Conservation (phyloP, 2,113 vertebrate genomes). For the Cettia cetti region DNA sequence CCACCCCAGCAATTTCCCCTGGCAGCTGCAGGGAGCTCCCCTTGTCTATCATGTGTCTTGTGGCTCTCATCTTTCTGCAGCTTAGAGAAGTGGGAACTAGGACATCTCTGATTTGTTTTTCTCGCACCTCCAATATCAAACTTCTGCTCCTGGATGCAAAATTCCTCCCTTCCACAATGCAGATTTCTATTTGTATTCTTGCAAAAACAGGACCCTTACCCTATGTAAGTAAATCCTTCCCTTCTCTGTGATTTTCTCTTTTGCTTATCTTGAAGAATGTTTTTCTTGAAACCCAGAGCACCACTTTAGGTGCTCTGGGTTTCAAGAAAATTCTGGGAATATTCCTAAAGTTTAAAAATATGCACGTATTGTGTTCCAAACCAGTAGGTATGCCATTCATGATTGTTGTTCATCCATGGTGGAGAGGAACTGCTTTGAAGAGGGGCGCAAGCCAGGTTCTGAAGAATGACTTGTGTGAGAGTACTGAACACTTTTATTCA, state of each 20-base stretch:
- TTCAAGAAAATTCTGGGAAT: no score
- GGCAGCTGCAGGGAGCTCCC: neutral
- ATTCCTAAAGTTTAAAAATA: neutral
- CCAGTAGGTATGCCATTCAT: neutral
- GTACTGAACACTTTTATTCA: neutral
- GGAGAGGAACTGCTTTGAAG: neutral
- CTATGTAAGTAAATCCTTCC: neutral
- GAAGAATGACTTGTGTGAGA: neutral
- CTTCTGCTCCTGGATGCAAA: neutral
- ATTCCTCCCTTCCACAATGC: neutral
- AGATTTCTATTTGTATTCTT: neutral
- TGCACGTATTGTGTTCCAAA: neutral
- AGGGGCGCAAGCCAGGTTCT: neutral
- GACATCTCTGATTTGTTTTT: neutral
- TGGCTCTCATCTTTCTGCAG: neutral
- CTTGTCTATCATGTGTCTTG: neutral
- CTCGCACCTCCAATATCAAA: neutral
- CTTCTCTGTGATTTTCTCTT: neutral
- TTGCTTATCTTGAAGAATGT: neutral
- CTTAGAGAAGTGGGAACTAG: neutral
- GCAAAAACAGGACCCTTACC: neutral
- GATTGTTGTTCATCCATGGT: neutral
- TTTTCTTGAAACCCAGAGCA: neutral
- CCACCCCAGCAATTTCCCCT: fast-evolving
- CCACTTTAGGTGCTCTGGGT: no score